Evolutionary conservation across 2,113 vertebrate genomes (phyloP).

Genomic region (Sebastes fasciatus): DNA sequence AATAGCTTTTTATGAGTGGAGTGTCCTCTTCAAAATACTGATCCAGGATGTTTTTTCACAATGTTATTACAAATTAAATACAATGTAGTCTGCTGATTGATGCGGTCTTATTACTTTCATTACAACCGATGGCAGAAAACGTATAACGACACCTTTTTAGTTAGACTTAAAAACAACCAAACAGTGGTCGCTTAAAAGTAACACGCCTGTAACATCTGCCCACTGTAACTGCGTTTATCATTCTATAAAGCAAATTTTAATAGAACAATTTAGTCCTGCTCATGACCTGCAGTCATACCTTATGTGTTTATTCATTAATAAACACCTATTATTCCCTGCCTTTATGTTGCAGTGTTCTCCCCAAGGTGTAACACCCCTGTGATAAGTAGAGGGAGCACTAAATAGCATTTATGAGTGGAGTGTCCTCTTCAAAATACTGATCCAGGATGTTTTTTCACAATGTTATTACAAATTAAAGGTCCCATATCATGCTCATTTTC

Average conservation of each 20-base stretch:
- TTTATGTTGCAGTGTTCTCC: background rate
- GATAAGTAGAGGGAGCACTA: background rate
- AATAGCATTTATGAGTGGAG: background rate
- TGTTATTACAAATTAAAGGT: background rate
- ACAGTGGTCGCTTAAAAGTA: background rate
- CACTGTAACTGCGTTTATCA: background rate
- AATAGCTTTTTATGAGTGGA: background rate
- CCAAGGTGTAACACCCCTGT: conserved; percentile 13
- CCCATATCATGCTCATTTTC: no score
- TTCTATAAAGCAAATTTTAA: background rate
- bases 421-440: background rate
- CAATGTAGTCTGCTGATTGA: background rate
- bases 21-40: background rate
- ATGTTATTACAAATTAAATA: background rate
- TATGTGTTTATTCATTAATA: conserved; percentile 8
- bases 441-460: background rate
- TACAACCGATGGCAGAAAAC: no score
- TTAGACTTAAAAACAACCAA: no score
- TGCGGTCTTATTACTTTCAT: background rate
- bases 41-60: background rate
- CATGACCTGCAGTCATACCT: background rate
- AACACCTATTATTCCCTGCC: background rate
- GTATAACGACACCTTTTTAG: no score
- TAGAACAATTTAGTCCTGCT: background rate
- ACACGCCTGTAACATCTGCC: background rate